Conservation (phyloP, 2,113 vertebrate species). For the Strix uralensis region DNA sequence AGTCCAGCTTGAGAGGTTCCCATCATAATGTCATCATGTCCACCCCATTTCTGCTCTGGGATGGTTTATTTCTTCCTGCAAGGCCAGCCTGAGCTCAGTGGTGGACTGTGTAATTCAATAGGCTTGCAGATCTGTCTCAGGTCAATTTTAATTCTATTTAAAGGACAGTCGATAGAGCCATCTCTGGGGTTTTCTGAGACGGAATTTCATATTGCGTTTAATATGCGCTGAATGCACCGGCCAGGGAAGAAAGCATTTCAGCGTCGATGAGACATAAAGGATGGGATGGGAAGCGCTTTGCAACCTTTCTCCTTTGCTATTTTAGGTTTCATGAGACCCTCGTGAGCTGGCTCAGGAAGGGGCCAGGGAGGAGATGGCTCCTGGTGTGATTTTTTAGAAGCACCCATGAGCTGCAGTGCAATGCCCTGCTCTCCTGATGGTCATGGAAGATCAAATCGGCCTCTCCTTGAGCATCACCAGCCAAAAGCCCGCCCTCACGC, state of each 20-base stretch:
- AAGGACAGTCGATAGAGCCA: constrained; percentile 76
- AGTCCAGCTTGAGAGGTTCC: neutral
- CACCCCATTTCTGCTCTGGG: neutral
- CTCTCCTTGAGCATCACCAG: neutral
- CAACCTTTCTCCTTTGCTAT: neutral
- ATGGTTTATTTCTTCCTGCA: constrained; percentile 56
- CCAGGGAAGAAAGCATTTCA: constrained; percentile 4
- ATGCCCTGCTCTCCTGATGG: neutral
- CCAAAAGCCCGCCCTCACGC: neutral
- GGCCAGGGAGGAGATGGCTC: neutral
- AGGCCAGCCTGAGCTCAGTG: constrained; percentile 28
- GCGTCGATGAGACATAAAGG: constrained; percentile 14
- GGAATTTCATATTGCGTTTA: constrained; percentile 69
- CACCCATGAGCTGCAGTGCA: neutral
- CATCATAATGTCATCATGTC: neutral
- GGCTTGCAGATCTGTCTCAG: constrained; percentile 70
- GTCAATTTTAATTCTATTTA: constrained; percentile 83
- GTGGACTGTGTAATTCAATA: constrained; percentile 72
- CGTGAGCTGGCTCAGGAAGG: neutral
- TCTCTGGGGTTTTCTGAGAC: constrained; percentile 69
- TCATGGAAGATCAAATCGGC: fast-evolving
- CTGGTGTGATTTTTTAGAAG: neutral
- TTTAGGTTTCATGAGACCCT: neutral
- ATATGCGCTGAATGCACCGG: constrained; percentile 21
- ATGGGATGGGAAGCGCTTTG: neutral